Conservation (phyloP, 2,113 vertebrate species). For the Todiramphus chloris region DNA sequence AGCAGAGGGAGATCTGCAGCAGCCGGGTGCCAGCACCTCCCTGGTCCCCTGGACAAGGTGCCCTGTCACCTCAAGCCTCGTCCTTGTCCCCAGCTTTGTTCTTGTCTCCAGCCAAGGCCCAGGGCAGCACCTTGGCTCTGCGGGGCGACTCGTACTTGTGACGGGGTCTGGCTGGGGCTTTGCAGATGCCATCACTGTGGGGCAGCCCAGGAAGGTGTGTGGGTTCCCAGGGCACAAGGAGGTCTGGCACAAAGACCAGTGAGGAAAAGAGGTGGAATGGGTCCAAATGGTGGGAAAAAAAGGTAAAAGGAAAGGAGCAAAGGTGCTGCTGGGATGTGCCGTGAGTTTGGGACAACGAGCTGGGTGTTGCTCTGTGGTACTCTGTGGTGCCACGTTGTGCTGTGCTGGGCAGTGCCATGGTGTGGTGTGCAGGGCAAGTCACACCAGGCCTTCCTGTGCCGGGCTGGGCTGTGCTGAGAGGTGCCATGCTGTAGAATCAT, state of each 20-base stretch:
- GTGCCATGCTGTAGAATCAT: too few relatives aligned
- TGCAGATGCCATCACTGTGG: background rate
- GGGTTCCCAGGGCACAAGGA: too few relatives aligned
- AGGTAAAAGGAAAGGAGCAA: too few relatives aligned
- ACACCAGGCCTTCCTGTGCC: too few relatives aligned
- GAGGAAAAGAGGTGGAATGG: background rate
- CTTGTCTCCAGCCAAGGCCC: background rate
- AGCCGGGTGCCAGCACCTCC: background rate
- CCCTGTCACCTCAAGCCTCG: background rate
- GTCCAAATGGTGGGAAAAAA: background rate
- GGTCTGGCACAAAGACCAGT: background rate
- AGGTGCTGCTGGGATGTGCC: too few relatives aligned
- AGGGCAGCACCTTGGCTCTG: background rate
- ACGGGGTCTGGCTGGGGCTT: background rate
- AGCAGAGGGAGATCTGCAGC: background rate
- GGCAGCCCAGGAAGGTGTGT: background rate
- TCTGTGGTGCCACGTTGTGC: too few relatives aligned
- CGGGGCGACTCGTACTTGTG: background rate
- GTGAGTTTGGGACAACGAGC: too few relatives aligned
- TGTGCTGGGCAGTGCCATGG: too few relatives aligned
- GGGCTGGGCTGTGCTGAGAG: too few relatives aligned
- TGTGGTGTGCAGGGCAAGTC: too few relatives aligned
- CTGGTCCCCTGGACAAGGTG: background rate
- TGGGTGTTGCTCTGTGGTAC: too few relatives aligned
- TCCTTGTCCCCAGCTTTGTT: background rate